Conservation (phyloP, 1,140 invertebrate species). For the Aleiodes sp. region DNA sequence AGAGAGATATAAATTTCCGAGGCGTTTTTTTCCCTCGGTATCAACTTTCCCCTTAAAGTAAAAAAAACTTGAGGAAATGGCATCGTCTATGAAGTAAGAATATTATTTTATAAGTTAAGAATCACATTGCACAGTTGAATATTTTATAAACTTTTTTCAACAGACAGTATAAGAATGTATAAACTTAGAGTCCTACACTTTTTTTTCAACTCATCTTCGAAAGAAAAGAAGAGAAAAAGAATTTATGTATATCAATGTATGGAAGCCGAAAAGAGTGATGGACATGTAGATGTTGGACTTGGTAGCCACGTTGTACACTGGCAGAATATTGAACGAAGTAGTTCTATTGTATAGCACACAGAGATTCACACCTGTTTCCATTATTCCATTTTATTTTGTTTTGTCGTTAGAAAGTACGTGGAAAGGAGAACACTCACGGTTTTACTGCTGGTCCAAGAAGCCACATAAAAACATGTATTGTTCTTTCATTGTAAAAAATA, state of each 20-base stretch:
- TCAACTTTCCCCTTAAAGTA: neutral
- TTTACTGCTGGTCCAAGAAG: too few relatives aligned
- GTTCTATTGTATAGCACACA: too few relatives aligned
- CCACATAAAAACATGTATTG: too few relatives aligned
- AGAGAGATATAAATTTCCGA: neutral
- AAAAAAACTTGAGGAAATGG: slow-evolving; percentile 28
- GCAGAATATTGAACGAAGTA: too few relatives aligned
- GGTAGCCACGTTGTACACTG: neutral
- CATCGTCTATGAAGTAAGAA: slow-evolving; percentile 28
- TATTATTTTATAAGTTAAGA: slow-evolving; percentile 36
- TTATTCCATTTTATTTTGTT: too few relatives aligned
- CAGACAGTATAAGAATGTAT: neutral
- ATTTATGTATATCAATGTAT: neutral
- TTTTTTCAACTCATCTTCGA: slow-evolving; percentile 15
- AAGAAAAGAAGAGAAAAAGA: slow-evolving; percentile 7
- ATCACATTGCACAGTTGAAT: slow-evolving; percentile 31
- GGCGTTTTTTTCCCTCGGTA: neutral
- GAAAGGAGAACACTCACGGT: too few relatives aligned
- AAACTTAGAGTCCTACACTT: neutral
- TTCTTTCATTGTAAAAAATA: neutral
- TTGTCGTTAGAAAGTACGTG: too few relatives aligned
- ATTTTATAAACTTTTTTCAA: slow-evolving; percentile 30
- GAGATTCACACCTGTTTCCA: too few relatives aligned
- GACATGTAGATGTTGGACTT: slow-evolving; percentile 21
- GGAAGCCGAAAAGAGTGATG: neutral